These are phyloP conservation scores for Cryptomyrus ogoouensis DNA, from an alignment of 2,113 vertebrate species.

Conservation along the genomic window DNA sequence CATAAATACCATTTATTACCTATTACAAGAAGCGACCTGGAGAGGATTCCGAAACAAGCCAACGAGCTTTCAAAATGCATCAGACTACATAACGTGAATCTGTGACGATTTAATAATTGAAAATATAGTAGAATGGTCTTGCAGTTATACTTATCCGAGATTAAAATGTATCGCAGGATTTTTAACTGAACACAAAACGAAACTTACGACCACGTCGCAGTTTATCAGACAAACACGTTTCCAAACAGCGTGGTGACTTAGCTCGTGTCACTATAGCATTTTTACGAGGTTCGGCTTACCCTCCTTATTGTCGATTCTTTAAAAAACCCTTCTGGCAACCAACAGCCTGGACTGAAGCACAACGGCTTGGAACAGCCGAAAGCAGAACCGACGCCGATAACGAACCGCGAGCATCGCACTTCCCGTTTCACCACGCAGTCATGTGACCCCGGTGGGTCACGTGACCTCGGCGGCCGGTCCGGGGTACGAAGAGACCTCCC, in stretches of 20 bases:
- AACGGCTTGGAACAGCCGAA: neutral
- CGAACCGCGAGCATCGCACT: neutral
- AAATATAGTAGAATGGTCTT: neutral
- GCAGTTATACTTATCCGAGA: neutral
- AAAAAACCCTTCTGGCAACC: neutral
- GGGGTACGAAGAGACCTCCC: neutral
- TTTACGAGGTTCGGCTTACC: neutral
- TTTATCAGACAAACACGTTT: neutral
- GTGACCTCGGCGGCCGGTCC: neutral
- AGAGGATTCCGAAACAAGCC: neutral
- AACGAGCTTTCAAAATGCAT: neutral
- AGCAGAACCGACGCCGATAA: no score
- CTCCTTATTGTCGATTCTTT: neutral
- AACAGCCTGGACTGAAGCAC: neutral
- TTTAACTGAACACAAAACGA: neutral
- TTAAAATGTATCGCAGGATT: neutral
- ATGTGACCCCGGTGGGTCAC: neutral
- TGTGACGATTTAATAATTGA: neutral
- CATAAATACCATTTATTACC: neutral
- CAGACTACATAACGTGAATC: neutral
- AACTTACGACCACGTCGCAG: neutral
- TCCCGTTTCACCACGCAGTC: constrained; percentile 12
- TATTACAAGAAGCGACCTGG: neutral
- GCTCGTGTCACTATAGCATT: neutral
- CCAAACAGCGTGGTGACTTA: neutral